Conservation (phyloP, 2,113 vertebrate species). For the Dissostichus mawsoni region DNA sequence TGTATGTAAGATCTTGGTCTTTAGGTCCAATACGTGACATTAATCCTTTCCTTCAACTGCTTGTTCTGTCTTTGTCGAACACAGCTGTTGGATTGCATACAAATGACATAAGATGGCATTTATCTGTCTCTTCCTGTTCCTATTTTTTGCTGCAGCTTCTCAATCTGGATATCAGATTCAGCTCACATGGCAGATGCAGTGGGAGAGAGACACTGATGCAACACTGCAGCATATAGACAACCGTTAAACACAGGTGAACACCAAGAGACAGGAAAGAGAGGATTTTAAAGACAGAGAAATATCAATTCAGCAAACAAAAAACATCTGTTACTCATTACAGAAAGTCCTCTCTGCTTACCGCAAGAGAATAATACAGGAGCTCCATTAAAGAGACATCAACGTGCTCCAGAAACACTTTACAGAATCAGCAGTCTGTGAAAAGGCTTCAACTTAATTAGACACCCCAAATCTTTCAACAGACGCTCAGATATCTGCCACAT, state of each 20-base stretch:
- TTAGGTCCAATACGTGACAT: background rate
- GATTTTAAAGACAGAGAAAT: too few relatives aligned
- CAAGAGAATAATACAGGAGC: background rate
- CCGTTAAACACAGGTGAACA: background rate
- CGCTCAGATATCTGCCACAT: conserved; percentile 17
- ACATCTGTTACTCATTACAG: background rate
- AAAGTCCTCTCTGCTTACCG: background rate
- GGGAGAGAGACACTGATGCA: conserved; percentile 25
- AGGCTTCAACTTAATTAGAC: conserved; percentile 32
- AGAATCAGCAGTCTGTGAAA: conserved; percentile 28
- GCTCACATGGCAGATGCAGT: conserved; percentile 55
- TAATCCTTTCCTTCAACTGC: background rate
- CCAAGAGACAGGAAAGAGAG: too few relatives aligned
- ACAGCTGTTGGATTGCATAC: background rate
- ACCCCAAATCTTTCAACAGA: conserved; percentile 37
- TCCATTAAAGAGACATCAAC: conserved; percentile 6
- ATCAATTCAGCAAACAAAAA: background rate
- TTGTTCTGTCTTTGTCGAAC: background rate
- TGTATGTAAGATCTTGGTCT: background rate
- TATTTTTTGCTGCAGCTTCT: conserved; percentile 34
- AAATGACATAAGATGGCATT: conserved; percentile 20
- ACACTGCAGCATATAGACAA: conserved; percentile 40
- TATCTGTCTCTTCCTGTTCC: background rate
- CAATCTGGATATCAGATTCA: conserved; percentile 45
- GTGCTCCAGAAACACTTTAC: conserved; percentile 20